A percentile compares a stretch with the other conserved stretches of the same genome.
These are phyloP conservation scores for Melanotaenia boesemani DNA, from an alignment of 2,797 vertebrate genomes.

Conservation along the genomic window DNA sequence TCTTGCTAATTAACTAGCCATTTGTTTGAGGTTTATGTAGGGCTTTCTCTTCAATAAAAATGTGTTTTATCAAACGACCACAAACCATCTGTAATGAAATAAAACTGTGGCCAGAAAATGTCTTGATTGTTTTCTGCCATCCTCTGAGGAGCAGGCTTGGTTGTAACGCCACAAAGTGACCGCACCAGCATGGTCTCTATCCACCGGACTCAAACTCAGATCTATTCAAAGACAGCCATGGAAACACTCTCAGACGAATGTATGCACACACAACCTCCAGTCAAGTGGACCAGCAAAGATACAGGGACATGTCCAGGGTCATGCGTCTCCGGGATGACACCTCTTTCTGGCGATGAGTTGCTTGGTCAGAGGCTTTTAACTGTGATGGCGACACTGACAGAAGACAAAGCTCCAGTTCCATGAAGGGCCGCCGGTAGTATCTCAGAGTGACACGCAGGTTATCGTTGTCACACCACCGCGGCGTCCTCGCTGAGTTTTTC, in stretches of 20 bases:
- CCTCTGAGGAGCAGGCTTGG: neutral
- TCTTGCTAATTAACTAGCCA: too few species aligned
- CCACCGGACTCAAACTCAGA: constrained; percentile 9
- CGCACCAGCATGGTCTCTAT: constrained; percentile 20
- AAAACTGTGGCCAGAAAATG: neutral
- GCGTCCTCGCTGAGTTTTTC: constrained; percentile 81
- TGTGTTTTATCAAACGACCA: neutral
- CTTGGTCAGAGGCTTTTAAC: constrained; percentile 87
- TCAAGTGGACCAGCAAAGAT: constrained; percentile 51
- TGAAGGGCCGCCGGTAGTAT: constrained; percentile 56
- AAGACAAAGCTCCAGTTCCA: constrained; percentile 81
- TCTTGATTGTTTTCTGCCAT: constrained; percentile 7
- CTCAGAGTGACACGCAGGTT: constrained; percentile 78
- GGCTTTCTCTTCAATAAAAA: too few species aligned
- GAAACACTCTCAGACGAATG: constrained; percentile 4
- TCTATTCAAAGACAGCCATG: constrained; percentile 24
- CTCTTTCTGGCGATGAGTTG: constrained; percentile 85
- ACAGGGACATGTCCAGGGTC: constrained; percentile 54
- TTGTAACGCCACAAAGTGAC: constrained; percentile 4
- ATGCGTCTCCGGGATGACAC: constrained; percentile 83
- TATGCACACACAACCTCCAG: constrained; percentile 15
- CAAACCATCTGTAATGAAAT: neutral
- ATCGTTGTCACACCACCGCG: constrained; percentile 82
- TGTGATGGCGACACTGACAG: constrained; percentile 87
- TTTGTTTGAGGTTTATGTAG: too few species aligned